These are phyloP conservation scores for Cyrtodaria siliqua DNA, from an alignment of 2,888 invertebrate species.

Conservation along the genomic window DNA sequence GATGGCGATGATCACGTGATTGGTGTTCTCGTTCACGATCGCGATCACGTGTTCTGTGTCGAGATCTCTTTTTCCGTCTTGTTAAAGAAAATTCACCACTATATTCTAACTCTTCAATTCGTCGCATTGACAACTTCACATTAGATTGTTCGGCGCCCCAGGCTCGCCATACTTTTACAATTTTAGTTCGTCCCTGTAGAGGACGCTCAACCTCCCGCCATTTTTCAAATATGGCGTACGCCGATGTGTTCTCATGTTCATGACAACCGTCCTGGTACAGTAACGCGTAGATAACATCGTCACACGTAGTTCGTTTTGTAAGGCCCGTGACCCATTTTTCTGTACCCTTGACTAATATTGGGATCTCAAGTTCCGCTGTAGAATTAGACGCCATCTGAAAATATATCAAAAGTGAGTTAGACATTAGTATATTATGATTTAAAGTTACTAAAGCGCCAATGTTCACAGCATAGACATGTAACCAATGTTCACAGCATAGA, in stretches of 20 bases:
- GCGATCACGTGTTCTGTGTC: slow-evolving; percentile 67
- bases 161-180: slow-evolving; percentile 92
- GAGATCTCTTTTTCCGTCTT: slow-evolving; percentile 64
- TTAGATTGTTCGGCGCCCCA: slow-evolving; percentile 92
- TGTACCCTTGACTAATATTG: slow-evolving; percentile 91
- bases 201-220: slow-evolving; percentile 89
- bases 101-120: slow-evolving; percentile 75
- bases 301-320: slow-evolving; percentile 91
- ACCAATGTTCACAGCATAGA: no score
- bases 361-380: slow-evolving; percentile 70
- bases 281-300: slow-evolving; percentile 92
- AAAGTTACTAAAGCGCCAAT: no score
- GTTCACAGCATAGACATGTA: no score
- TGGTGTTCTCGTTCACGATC: slow-evolving; percentile 62
- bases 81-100: slow-evolving; percentile 70
- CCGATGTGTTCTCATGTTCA: slow-evolving; percentile 92
- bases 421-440: no score
- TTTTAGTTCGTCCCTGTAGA: slow-evolving; percentile 90
- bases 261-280: slow-evolving; percentile 87
- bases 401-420: no score
- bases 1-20: slow-evolving; percentile 49
- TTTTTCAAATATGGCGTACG: slow-evolving; percentile 88
- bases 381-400: slow-evolving; percentile 68
- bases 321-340: slow-evolving; percentile 94
- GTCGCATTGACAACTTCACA: slow-evolving; percentile 85